Evolutionary conservation across 2,888 invertebrate species (phyloP).

Genomic region (Gandaritis pyraliata): DNA sequence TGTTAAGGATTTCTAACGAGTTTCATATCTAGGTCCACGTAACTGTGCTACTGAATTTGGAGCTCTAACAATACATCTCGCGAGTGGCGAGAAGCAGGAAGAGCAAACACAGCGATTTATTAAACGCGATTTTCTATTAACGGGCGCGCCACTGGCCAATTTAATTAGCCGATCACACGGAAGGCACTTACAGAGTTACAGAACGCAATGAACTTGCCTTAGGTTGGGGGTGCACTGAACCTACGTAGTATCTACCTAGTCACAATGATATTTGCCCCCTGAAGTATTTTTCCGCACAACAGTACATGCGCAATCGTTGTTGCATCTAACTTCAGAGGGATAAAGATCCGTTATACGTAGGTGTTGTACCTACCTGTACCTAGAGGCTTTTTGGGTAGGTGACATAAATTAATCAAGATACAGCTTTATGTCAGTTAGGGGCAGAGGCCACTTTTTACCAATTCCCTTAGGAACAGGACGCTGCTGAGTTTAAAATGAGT

Average conservation of each 20-base stretch:
- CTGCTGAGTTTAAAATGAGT: too few relatives aligned
- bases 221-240: conserved; percentile 6
- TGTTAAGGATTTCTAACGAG: not conserved
- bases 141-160: conserved; percentile 58
- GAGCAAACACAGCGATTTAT: conserved; percentile 65
- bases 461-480: too few relatives aligned
- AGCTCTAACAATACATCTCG: conserved; percentile 39
- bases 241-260: not conserved
- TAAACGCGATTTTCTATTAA: conserved; percentile 71
- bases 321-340: too few relatives aligned
- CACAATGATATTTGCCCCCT: too few relatives aligned
- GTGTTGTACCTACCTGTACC: too few relatives aligned
- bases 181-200: conserved; percentile 63
- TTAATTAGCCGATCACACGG: conserved; percentile 80
- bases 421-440: too few relatives aligned
- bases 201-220: conserved; percentile 50
- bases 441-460: too few relatives aligned
- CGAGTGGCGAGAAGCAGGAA: conserved; percentile 49
- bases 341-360: too few relatives aligned
- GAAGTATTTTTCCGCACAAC: too few relatives aligned
- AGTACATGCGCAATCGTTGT: too few relatives aligned
- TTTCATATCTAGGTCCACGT: conserved; percentile 14
- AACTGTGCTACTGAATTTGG: conserved; percentile 5
- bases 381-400: too few relatives aligned
- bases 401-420: too few relatives aligned